Conservation (phyloP, 2,888 invertebrate species). For the Drosophila recens region DNA sequence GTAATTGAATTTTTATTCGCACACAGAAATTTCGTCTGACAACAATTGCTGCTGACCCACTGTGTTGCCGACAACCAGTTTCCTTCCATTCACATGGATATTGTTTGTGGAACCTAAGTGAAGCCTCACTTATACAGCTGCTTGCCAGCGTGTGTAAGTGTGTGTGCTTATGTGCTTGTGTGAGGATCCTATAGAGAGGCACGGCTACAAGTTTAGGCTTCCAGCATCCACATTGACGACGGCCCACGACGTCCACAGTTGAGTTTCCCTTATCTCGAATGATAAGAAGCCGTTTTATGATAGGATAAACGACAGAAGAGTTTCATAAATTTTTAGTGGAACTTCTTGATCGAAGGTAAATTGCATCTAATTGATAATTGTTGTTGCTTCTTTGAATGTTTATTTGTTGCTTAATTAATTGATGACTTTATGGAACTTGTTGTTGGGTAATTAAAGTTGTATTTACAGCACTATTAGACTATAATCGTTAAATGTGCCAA, state of each 20-base stretch:
- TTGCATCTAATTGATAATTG: conserved; percentile 59
- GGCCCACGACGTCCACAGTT: conserved; percentile 16
- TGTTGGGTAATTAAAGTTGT: conserved; percentile 11
- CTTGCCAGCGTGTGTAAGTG: neutral
- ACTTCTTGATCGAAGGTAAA: conserved; percentile 30
- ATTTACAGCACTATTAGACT: conserved; percentile 1
- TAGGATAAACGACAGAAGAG: conserved; percentile 25
- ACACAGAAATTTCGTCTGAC: neutral
- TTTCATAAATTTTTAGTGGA: conserved; percentile 58
- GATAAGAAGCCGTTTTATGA: conserved; percentile 64
- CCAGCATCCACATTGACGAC: conserved; percentile 55
- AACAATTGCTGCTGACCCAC: conserved; percentile 7
- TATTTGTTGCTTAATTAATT: conserved; percentile 60
- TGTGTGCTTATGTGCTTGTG: conserved; percentile 16
- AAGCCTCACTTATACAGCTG: conserved; percentile 31
- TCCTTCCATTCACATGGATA: conserved; percentile 76
- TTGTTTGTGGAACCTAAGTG: conserved; percentile 74
- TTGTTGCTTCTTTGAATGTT: conserved; percentile 33
- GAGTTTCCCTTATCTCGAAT: conserved; percentile 64
- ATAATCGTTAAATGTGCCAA: conserved; percentile 11
- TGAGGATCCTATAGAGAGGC: conserved; percentile 51
- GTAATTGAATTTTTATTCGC: neutral
- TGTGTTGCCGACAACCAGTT: conserved; percentile 66
- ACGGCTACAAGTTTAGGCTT: conserved; percentile 24
- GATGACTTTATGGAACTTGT: conserved; percentile 50